phyloP scores from a whole-genome alignment of 2,888 invertebrate species.

The Nephrotoma flavescens region DNA sequence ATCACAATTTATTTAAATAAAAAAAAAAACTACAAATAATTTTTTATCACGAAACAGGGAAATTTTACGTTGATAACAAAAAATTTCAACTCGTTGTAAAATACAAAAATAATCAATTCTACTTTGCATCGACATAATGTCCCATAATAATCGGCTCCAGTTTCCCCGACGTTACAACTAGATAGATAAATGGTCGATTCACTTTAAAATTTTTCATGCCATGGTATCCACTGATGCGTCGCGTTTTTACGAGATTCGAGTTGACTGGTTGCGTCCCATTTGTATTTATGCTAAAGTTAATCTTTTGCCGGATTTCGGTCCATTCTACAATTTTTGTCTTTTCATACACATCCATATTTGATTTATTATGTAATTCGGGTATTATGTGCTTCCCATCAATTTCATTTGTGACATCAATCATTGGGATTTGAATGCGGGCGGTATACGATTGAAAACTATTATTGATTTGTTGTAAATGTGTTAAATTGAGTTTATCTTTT shows the following conservation, averaged over 20 bases:
- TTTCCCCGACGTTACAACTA: background rate
- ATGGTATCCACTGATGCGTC: background rate
- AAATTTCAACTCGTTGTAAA: background rate
- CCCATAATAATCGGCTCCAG: slow-evolving; percentile 1
- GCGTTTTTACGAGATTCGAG: background rate
- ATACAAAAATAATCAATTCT: background rate
- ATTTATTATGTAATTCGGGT: background rate
- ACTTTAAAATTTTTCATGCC: background rate
- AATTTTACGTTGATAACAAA: background rate
- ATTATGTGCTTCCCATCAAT: background rate
- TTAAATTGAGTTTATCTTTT: background rate
- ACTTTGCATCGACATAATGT: background rate
- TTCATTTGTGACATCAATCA: background rate
- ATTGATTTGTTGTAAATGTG: background rate
- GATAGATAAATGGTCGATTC: slow-evolving; percentile 1
- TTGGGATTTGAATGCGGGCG: background rate
- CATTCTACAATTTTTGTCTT: background rate
- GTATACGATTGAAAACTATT: background rate
- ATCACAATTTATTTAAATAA: too few relatives aligned
- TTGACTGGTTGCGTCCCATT: background rate
- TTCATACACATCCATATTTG: background rate
- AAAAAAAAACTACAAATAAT: too few relatives aligned
- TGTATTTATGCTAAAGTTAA: background rate
- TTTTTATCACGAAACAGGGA: background rate
- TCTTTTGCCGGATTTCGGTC: background rate